These are phyloP conservation scores for Hydrolagus affinis DNA, from an alignment of 2,113 vertebrate species.

Conservation along the genomic window DNA sequence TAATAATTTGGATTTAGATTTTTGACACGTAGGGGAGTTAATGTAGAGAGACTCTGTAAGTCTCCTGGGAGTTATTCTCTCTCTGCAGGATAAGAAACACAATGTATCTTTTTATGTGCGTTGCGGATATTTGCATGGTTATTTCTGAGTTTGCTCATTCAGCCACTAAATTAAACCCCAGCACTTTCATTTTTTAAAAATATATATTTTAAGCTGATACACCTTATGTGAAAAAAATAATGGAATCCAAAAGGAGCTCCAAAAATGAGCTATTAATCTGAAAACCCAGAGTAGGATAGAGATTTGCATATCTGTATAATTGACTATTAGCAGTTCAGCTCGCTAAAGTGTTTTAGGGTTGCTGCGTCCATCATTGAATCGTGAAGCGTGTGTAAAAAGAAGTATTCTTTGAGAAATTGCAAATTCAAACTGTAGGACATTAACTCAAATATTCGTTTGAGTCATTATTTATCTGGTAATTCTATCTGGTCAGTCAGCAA, in stretches of 20 bases:
- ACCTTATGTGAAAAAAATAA: neutral
- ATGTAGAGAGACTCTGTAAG: constrained; percentile 29
- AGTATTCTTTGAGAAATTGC: too few relatives aligned
- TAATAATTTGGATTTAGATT: constrained; percentile 32
- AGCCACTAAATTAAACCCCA: constrained; percentile 44
- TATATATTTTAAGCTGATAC: neutral
- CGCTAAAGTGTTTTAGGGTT: neutral
- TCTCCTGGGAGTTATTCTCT: constrained; percentile 26
- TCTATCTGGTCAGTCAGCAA: neutral
- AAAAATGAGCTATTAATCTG: neutral
- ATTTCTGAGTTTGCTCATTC: constrained; percentile 7
- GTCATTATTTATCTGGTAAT: neutral
- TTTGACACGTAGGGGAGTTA: constrained; percentile 31
- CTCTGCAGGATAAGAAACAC: constrained; percentile 6
- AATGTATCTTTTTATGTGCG: constrained; percentile 22
- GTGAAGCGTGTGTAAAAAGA: neutral
- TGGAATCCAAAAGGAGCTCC: neutral
- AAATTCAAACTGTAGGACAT: neutral
- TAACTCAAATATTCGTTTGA: neutral
- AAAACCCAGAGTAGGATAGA: neutral
- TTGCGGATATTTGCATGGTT: neutral
- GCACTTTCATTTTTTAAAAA: constrained; percentile 31
- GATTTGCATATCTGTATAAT: neutral
- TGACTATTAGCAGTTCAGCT: neutral
- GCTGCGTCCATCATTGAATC: neutral